Evolutionary conservation across 2,888 invertebrate species (phyloP), one percentile per base, ranked within the genome.

Genomic region (Drosophila maculinotata): DNA sequence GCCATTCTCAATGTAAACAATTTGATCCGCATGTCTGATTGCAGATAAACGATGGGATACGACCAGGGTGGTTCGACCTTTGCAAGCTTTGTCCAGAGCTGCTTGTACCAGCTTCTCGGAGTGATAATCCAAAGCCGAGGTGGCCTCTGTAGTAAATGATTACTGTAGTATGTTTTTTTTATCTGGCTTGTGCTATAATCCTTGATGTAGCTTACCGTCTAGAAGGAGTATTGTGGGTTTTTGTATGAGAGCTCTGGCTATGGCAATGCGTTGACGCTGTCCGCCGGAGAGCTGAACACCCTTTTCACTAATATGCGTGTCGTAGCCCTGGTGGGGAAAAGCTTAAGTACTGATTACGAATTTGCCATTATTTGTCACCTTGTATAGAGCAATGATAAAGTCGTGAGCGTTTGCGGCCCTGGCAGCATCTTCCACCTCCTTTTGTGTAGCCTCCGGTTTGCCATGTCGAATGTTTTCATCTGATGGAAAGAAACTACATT

Each of bases 281-380:
- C 96, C 96, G 1, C 96, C 96, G 0, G 95, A 95, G 1, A 97
- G 89, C 76, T 96, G 96, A 0, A 95, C 94, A 0, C 96, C 96
- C 59, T 95, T 92, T 79, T 96, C 96, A 3, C 96, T 96, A 6
- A 96, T 95, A 78, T 94, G 90, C 9, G 96, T 96, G 47, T 95
- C 94, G 89, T 96, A 96, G n/a, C 94, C 94, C 94, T 95, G 31
- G 6, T 14, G 3, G 1, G 15, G 9, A 23, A 2, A 14, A 12
- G 0, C 4, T 38, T 14, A 49, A 15, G 15, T 12, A 28, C 20
- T 44, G 12, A 5, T n/a, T 12, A 25, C 1, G 14, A 4, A 0
- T 23, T 9, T 14, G 5, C 2, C n/a, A n/a, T n/a, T n/a, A n/a
- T n/a, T n/a, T n/a, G n/a, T n/a, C n/a, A 95, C 95, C 68, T 94